phyloP scores from a whole-genome alignment of 1,140 invertebrate species.

The Eriocheir sinensis region DNA sequence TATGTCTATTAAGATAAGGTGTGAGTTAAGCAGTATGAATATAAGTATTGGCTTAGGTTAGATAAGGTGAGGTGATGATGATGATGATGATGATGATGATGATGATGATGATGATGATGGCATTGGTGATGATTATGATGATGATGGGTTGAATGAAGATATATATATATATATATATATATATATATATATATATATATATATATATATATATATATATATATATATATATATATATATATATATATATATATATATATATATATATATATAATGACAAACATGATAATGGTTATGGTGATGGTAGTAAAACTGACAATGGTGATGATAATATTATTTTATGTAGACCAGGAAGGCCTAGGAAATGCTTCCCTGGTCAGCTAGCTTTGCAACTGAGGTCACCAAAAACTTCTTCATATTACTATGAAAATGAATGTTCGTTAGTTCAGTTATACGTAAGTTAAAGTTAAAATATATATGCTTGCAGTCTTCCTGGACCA shows the following conservation, averaged over 20 bases:
- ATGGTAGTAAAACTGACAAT: too few relatives aligned
- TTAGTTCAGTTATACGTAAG: too few relatives aligned
- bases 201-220: conserved; percentile 28
- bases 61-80: too few relatives aligned
- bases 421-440: too few relatives aligned
- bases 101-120: not conserved
- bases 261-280: conserved; percentile 8
- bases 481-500: too few relatives aligned
- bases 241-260: conserved; percentile 28
- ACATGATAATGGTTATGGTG: not conserved
- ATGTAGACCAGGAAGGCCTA: too few relatives aligned
- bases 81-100: not conserved
- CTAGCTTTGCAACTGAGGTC: too few relatives aligned
- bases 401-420: too few relatives aligned
- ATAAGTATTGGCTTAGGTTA: not conserved
- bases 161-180: not conserved
- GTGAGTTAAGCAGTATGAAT: not conserved
- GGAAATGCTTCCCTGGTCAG: too few relatives aligned
- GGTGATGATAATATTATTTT: too few relatives aligned
- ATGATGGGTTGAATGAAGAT: not conserved
- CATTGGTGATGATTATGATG: not conserved
- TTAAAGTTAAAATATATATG: too few relatives aligned
- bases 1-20: not conserved
- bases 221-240: conserved; percentile 28
- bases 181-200: conserved; percentile 28